phyloP scores from a whole-genome alignment of 2,888 invertebrate genomes.

The Eustalomyia histrio region DNA sequence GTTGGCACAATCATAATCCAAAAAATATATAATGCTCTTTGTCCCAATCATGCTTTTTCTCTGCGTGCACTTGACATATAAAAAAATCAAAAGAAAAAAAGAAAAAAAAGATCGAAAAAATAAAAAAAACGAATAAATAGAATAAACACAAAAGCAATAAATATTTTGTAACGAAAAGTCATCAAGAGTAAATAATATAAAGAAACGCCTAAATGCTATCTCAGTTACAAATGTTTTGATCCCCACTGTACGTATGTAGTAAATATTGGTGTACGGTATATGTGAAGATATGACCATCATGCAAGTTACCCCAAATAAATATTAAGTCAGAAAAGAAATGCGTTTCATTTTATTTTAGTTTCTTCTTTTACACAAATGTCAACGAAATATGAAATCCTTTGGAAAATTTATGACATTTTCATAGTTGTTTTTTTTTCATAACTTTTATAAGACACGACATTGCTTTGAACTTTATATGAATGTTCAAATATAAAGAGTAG shows the following conservation, averaged over 20 bases:
- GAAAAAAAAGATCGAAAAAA: too few relatives aligned
- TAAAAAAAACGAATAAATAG: too few relatives aligned
- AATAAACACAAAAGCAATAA: too few relatives aligned
- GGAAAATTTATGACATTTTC: slow-evolving; percentile 67
- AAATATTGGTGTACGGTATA: not conserved
- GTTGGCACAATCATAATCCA: too few relatives aligned
- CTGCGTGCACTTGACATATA: too few relatives aligned
- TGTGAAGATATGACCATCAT: not conserved
- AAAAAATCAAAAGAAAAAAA: too few relatives aligned
- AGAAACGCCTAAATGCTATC: too few relatives aligned
- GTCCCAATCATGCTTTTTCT: too few relatives aligned
- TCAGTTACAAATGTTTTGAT: too few relatives aligned
- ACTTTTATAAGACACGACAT: slow-evolving; percentile 47
- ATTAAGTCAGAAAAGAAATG: slow-evolving; percentile 47
- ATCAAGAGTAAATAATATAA: too few relatives aligned
- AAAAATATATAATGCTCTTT: too few relatives aligned
- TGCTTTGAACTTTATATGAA: slow-evolving; percentile 50
- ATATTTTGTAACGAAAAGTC: too few relatives aligned
- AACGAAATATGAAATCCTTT: slow-evolving; percentile 66
- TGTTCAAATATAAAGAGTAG: not conserved
- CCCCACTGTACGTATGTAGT: not conserved
- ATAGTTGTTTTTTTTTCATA: slow-evolving; percentile 30
- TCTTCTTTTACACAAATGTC: slow-evolving; percentile 56
- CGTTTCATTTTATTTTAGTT: slow-evolving; percentile 39
- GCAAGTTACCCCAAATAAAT: slow-evolving; percentile 8